Base-by-base conservation (phyloP, 2,113 vertebrate species). In the Petroica traversi region DNA sequence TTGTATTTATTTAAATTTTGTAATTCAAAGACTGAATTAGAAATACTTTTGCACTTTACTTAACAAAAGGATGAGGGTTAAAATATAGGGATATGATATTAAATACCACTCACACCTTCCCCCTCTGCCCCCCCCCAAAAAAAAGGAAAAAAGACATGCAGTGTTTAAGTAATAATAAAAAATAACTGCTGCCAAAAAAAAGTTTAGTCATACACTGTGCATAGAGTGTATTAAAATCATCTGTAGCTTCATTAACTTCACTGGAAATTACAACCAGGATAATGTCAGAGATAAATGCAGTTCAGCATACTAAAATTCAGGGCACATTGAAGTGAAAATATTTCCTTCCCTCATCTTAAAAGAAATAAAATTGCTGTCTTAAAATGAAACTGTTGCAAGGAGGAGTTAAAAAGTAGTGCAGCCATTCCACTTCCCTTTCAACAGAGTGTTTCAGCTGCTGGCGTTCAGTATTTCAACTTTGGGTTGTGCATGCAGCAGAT, bases 211-310 rank as follows among this genome's bases (percentile, higher is more conserved):
- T 94, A 73, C 46, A 9, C 72, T 79, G 82, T 88, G 68, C 88
- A 66, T 29, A 26, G 55, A 88, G 59, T 88, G 40, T 80, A 58
- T 80, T 79, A 94, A 84, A 96, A 94, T 93, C 31, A 78, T 96
- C 93, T 80, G 46, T 89, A 78, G 75, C 82, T 92, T 96, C 90
- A 94, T 90, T 94, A 95, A 92, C 68, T 96, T 96, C 2, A 0
- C 72, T 86, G 64, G 78, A 79, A 93, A 90, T 94, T 96, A 88
- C 92, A 92, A 55, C 75, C 51, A 67, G 46, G 48, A 63, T 92
- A 83, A 94, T 93, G 59, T 85, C 80, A 91, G 76, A 73, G 92
- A 79, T 25, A 93, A 88, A 96, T 94, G 71, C 63, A 66, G 24
- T 81, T 91, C 79, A 85, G n/a, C 36, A 57, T 86, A 86, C 84